phyloP scores from a whole-genome alignment of 2,797 vertebrate species.

The Typhlichthys eigenmanni region DNA sequence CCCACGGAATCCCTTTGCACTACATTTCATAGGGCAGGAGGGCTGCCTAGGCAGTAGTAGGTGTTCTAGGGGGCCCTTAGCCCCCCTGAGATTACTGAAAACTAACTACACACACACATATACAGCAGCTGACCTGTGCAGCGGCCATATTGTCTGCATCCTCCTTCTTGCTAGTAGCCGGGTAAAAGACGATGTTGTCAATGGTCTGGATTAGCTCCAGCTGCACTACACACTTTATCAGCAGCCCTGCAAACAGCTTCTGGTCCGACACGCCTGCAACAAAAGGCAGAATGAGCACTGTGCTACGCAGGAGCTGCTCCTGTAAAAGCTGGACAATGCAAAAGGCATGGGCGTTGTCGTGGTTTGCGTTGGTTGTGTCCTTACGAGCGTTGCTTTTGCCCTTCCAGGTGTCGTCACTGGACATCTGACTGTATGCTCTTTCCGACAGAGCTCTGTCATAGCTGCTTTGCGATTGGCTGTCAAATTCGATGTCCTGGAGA shows the following conservation, averaged over 20 bases:
- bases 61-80: too few species aligned
- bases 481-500: constrained; percentile 88
- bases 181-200: constrained; percentile 98
- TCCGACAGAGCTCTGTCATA: constrained; percentile 92
- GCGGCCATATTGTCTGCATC: constrained; percentile 96
- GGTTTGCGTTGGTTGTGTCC: constrained; percentile 39
- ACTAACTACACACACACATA: too few species aligned
- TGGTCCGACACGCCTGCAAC: constrained; percentile 83
- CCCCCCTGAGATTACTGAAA: too few species aligned
- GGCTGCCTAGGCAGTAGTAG: too few species aligned
- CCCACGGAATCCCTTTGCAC: too few species aligned
- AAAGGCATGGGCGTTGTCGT: not conserved
- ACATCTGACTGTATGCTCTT: constrained; percentile 93
- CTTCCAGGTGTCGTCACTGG: constrained; percentile 96
- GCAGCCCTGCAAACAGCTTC: constrained; percentile 92
- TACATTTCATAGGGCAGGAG: too few species aligned
- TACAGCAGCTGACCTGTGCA: constrained; percentile 81
- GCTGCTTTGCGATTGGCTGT: constrained; percentile 93
- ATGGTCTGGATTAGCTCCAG: constrained; percentile 96
- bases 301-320: too few species aligned
- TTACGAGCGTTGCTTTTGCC: constrained; percentile 86
- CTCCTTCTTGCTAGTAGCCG: constrained; percentile 95
- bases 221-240: constrained; percentile 98
- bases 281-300: not conserved
- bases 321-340: too few species aligned